These are phyloP conservation scores for Macheiramphus alcinus DNA, from an alignment of 2,113 vertebrate species.

Conservation along the genomic window DNA sequence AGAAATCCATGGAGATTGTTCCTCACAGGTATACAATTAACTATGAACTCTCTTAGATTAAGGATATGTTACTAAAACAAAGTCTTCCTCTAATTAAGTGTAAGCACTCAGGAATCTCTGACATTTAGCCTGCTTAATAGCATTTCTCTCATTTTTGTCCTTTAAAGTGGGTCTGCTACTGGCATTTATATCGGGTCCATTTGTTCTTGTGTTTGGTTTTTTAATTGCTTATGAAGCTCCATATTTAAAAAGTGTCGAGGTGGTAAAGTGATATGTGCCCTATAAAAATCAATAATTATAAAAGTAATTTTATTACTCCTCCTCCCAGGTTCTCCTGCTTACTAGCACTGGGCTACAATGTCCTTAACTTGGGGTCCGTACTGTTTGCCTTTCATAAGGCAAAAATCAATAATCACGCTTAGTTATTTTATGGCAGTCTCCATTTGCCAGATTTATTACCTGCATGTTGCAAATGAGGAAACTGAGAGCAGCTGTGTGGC, in stretches of 20 bases:
- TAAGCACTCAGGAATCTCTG: not conserved
- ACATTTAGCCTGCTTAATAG: not conserved
- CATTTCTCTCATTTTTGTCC: not conserved
- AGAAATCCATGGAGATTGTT: not conserved
- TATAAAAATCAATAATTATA: not conserved
- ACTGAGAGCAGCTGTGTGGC: not conserved
- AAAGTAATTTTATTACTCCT: no score
- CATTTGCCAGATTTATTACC: not conserved
- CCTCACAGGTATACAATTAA: not conserved
- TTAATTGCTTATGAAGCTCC: not conserved
- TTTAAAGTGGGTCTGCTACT: not conserved
- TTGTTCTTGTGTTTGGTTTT: conserved; percentile 4
- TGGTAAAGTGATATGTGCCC: not conserved
- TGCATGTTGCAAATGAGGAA: not conserved
- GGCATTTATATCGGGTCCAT: not conserved
- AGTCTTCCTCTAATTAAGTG: not conserved
- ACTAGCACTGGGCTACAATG: not conserved
- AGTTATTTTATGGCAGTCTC: not conserved
- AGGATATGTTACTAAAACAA: not conserved
- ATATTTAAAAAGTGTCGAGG: not conserved
- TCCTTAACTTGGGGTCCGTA: not conserved
- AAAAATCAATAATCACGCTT: not conserved
- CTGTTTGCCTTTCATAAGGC: not conserved
- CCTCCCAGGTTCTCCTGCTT: not conserved
- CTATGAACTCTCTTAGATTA: not conserved